Conservation (phyloP, 2,113 vertebrate species). For the Mustelus asterias region DNA sequence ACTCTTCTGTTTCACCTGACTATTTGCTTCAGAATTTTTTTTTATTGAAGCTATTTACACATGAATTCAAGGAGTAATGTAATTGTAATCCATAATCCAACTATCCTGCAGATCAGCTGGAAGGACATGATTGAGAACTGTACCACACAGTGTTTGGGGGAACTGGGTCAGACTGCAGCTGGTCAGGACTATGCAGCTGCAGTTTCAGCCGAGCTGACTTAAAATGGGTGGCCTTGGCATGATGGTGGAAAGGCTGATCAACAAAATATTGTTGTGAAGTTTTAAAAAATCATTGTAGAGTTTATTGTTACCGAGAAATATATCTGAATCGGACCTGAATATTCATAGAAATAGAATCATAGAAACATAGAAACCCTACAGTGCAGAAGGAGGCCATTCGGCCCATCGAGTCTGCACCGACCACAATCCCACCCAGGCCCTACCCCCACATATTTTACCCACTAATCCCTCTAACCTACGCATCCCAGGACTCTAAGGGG, state of each 20-base stretch:
- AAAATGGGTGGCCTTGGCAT: background rate
- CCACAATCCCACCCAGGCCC: too few species aligned
- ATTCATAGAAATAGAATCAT: too few species aligned
- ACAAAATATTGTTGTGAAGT: background rate
- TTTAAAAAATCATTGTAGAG: background rate
- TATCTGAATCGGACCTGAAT: background rate
- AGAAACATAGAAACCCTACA: too few species aligned
- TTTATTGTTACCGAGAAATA: background rate
- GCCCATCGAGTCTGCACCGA: too few species aligned
- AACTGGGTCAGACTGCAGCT: background rate
- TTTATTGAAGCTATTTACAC: background rate
- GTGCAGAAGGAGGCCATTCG: too few species aligned
- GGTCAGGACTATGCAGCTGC: background rate
- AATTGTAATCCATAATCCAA: background rate
- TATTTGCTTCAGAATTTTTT: background rate
- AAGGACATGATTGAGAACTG: background rate
- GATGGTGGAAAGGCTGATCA: background rate
- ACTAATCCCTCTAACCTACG: too few species aligned
- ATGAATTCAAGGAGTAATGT: background rate
- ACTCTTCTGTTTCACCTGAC: background rate
- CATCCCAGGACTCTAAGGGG: too few species aligned
- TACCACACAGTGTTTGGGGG: background rate
- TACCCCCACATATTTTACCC: too few species aligned
- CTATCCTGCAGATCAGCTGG: background rate
- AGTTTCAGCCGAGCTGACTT: background rate